Evolutionary conservation across 1,140 invertebrate species (phyloP), one percentile per base, ranked within the genome.

Genomic region (Asobara japonica): DNA sequence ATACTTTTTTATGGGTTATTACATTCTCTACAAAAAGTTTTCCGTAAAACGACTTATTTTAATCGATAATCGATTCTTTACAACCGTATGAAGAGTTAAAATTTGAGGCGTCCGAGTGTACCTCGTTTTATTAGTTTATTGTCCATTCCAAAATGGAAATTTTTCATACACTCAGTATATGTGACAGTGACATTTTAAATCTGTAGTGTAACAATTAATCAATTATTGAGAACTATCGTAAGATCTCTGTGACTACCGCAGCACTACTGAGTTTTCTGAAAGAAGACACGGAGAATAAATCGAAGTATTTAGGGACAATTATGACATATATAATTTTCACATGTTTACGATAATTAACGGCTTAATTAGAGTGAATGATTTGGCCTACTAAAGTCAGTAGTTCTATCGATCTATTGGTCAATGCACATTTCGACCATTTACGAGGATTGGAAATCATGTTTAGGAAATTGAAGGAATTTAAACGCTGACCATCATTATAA

Each of bases 371-470:
- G 25, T 25, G 18, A 56, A 56, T 56, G 11, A 27, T 25, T 56
- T 56, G 51, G 51, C 51, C 51, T 56, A 56, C 51, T 25, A 56
- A 56, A 56, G 51, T 56, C 51, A 56, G 6, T 56, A 56, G 51
- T 56, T 22, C 11, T 56, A 56, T 56, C 4, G 11, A 56, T 56
- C 25, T 20, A 18, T 56, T 56, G 4, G n/a, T n/a, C n/a, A 38
- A 45, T 56, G 18, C 8, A 25, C 8, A 56, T 56, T 56, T 56
- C 25, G 18, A 56, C 51, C 51, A 27, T 56, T 56, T 56, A 56
- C 7, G 6, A 25, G 25, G 25, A 56, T 56, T 56, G 16, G 13
- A 27, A 22, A 18, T 25, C 13, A 56, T 56, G 2, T 56, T 25
- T 18, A 8, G 11, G 22, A 7, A 56, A 56, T 13, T 56, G 4